Evolutionary conservation across 2,797 vertebrate species (phyloP), one percentile per base, ranked within the genome.

Genomic region (Channallabes apus): DNA sequence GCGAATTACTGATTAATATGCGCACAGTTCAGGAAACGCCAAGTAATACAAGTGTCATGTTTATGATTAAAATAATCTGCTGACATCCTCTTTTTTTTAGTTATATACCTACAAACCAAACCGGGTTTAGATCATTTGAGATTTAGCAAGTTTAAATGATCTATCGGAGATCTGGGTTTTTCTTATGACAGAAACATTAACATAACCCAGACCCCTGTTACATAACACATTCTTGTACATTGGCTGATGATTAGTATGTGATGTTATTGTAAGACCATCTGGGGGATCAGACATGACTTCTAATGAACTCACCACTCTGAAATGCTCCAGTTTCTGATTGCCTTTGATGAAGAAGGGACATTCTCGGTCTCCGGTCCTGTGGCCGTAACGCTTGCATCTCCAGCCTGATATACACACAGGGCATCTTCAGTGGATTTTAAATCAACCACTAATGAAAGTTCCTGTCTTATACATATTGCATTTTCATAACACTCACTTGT

Each of bases 331-430:
- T 90, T 98, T 99, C 93, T 99, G 97, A 92, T 99, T 99, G 90
- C 97, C 98, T 95, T 98, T 99, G 91, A 97, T 97, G 92, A 99
- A 99, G 94, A 98, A 99, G 0, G 97, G 98, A 86, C 98, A 99
- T 90, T 99, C 97, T 86, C 89, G 95, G 89, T 99, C 97, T 87
- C 98, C 97, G 0, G 97, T 99, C 92, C 97, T 94, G 94, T 99
- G 98, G 90, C 97, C 97, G 0, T 98, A 99, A 78, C 93, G 92
- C 88, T 99, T 99, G 93, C 97, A 99, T 87, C 97, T 95, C 97
- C 98, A 99, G 90, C 98, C 98, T 99, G 54, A n/a, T 62, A 61
- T 35, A 85, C 22, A 87, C 58, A 85, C 24, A 76, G 69, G 46
- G 58, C 41, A 41, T 24, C 41, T n/a, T 20, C 32, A 46, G 4